Evolutionary conservation across 1,140 invertebrate species (phyloP).

Genomic region (Odontomachus brunneus): DNA sequence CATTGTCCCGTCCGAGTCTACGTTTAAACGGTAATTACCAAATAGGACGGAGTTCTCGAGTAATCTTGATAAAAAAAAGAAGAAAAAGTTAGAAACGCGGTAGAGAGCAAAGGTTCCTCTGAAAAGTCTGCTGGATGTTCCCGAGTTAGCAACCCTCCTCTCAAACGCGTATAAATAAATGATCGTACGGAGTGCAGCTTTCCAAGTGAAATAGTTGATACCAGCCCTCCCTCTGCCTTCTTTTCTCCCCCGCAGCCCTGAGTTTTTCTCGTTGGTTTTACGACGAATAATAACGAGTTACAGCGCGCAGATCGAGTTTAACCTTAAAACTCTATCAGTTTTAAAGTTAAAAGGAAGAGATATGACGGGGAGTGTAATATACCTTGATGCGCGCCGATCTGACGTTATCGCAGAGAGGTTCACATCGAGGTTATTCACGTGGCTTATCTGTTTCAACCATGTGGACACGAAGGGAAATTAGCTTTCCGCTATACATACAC

Average conservation of each 20-base stretch:
- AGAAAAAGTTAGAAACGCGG: not conserved
- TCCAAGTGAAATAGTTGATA: not conserved
- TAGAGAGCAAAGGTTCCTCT: not conserved
- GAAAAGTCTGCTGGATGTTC: not conserved
- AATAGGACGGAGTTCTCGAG: not conserved
- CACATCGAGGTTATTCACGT: slow-evolving; percentile 8
- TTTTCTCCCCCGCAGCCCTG: not conserved
- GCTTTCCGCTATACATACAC: not conserved
- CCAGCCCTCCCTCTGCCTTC: too few species aligned
- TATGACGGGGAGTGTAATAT: not conserved
- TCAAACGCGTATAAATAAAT: not conserved
- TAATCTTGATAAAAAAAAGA: slow-evolving; percentile 4
- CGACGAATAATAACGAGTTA: not conserved
- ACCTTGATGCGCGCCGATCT: not conserved
- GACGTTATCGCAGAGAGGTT: slow-evolving; percentile 3
- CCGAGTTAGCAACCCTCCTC: not conserved
- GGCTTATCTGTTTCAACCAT: slow-evolving; percentile 1
- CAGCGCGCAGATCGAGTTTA: not conserved
- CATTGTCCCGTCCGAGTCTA: not conserved
- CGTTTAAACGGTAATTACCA: not conserved
- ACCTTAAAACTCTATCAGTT: not conserved
- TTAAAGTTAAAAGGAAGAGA: not conserved
- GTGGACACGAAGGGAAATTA: not conserved
- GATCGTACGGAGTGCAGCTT: not conserved
- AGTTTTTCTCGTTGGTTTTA: not conserved